Evolutionary conservation across 2,113 vertebrate species (phyloP), one percentile per base, ranked within the genome.

Genomic region (Nycticebus coucang): DNA sequence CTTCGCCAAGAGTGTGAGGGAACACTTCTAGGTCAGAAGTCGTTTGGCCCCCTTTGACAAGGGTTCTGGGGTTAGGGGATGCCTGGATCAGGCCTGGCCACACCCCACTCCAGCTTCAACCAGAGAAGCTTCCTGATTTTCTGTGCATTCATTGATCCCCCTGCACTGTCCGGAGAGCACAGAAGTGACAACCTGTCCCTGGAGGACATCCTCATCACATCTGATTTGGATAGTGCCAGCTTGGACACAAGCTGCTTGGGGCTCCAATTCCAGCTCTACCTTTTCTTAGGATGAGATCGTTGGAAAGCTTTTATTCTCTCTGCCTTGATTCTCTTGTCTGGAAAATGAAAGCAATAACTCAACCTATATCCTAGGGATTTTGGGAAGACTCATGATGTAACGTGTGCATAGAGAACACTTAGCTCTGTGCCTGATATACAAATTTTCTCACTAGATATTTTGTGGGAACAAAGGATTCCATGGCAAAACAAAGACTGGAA

Each of bases 361-460:
- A 35, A 10, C 24, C 41, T 57, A 33, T 11, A 1, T 64, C 26
- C 17, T 26, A 57, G 37, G 7, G 19, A 2, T 28, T 91, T 71
- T 21, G 18, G 75, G 24, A 89, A 69, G 45, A n/a, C 9, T 37
- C 28, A 45, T 19, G 55, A 82, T 24, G 4, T 35, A 53, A n/a
- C 26, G 57, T 1, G 1, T 35, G 62, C 24, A 1, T 64, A 64
- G 28, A 45, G 71, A 94, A 60, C 7, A 71, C 21, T 64, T 24
- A 64, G 1, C 5, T 91, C 55, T 18, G 1, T 91, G 90, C 35
- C 35, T 18, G 4, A 30, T 91, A 91, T 78, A 75, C 12, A 37
- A 95, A 66, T 87, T 45, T 33, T 96, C 84, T 77, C n/a, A 53
- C 9, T 35, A 89, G 72, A 18, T 55, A 84, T 81, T 91, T 24